phyloP scores from a whole-genome alignment of 2,113 vertebrate species.

The Rallus limicola region DNA sequence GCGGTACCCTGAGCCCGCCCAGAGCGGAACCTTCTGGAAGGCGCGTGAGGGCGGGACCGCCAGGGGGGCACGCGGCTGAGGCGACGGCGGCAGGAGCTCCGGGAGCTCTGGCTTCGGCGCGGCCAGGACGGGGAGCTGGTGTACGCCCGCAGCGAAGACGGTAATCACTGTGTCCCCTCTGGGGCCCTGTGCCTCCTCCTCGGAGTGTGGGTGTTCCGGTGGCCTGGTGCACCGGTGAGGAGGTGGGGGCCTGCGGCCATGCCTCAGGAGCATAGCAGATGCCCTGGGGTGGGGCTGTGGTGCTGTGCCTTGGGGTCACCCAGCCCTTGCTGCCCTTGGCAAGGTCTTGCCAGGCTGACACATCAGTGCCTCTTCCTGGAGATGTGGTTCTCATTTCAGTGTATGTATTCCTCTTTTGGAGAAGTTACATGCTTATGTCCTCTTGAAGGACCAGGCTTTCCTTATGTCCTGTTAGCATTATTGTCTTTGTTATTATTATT shows the following conservation, averaged over 20 bases:
- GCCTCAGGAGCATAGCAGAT: not conserved
- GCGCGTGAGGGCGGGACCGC: not conserved
- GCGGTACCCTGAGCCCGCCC: not conserved
- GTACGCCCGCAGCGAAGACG: fast-evolving
- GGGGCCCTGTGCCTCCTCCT: fast-evolving
- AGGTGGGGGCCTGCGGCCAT: fast-evolving
- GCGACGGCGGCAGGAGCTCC: not conserved
- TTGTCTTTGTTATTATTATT: not conserved
- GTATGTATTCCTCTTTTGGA: fast-evolving
- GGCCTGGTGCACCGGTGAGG: too few relatives aligned
- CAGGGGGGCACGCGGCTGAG: not conserved
- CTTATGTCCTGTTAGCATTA: not conserved
- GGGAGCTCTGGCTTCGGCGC: too few relatives aligned
- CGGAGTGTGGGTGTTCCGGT: fast-evolving
- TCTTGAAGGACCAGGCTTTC: fast-evolving
- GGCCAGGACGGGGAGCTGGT: fast-evolving
- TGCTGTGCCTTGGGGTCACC: fast-evolving
- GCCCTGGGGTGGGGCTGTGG: fast-evolving
- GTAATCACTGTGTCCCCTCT: too few relatives aligned
- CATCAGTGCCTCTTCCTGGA: not conserved
- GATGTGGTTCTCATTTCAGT: fast-evolving
- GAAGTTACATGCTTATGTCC: not conserved
- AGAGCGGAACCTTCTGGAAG: not conserved
- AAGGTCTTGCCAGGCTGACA: fast-evolving
- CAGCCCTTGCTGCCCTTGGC: fast-evolving